These are phyloP conservation scores for Chymomyza procnemis DNA, from an alignment of 2,888 invertebrate genomes.

Conservation along the genomic window DNA sequence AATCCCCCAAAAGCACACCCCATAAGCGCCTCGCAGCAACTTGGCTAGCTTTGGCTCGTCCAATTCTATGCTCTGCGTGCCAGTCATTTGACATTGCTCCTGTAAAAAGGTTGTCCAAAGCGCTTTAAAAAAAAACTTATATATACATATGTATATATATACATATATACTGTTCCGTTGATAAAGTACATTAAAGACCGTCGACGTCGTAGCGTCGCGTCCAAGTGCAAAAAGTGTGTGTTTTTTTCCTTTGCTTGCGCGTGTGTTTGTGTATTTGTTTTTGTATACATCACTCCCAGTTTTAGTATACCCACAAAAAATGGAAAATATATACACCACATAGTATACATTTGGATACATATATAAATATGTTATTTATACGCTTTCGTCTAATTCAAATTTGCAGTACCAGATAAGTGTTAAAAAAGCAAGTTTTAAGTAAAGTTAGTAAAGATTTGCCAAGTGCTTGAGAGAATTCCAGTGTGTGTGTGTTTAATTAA, in stretches of 20 bases:
- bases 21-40: slow-evolving; percentile 18
- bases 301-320: slow-evolving; percentile 50
- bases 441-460: not conserved
- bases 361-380: not conserved
- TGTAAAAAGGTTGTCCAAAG: slow-evolving; percentile 74
- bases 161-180: not conserved
- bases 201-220: slow-evolving; percentile 15
- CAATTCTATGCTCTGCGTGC: slow-evolving; percentile 16
- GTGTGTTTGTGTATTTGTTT: slow-evolving; percentile 22
- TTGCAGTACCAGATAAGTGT: not conserved
- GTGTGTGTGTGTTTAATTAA: slow-evolving; percentile 17
- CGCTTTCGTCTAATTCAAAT: not conserved
- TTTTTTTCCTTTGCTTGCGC: not conserved
- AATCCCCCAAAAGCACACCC: not conserved
- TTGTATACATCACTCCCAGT: slow-evolving; percentile 37
- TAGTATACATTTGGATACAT: not conserved
- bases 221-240: slow-evolving; percentile 16
- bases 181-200: not conserved
- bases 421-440: not conserved
- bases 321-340: slow-evolving; percentile 6
- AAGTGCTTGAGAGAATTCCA: not conserved
- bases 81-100: slow-evolving; percentile 76
- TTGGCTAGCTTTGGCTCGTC: slow-evolving; percentile 41
- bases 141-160: no score
- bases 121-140: slow-evolving; percentile 41